These are phyloP conservation scores for Catocala sponsa DNA, from an alignment of 2,888 invertebrate species.

Conservation along the genomic window DNA sequence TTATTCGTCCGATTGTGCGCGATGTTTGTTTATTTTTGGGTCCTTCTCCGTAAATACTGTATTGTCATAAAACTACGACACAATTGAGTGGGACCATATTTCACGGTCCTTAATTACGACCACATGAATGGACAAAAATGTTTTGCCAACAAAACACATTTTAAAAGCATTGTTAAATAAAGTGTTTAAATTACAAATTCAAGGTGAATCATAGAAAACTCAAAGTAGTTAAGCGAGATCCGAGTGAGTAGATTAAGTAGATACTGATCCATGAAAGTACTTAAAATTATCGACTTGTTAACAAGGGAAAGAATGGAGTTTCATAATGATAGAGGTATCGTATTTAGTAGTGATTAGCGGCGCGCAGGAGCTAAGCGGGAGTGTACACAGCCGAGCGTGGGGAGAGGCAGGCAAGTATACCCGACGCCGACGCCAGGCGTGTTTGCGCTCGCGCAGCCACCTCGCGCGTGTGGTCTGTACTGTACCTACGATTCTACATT, in stretches of 20 bases:
- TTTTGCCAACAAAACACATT: constrained; percentile 66
- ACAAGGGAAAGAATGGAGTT: constrained; percentile 79
- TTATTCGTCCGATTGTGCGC: constrained; percentile 81
- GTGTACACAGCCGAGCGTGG: constrained; percentile 69
- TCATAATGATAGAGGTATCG: constrained; percentile 77
- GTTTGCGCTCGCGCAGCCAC: constrained; percentile 77
- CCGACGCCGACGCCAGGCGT: constrained; percentile 68
- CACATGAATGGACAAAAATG: constrained; percentile 60
- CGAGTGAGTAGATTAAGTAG: constrained; percentile 51
- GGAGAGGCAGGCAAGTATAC: constrained; percentile 65
- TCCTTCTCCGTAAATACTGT: constrained; percentile 83
- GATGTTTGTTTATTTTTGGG: constrained; percentile 85
- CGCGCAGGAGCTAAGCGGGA: constrained; percentile 70
- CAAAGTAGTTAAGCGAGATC: not conserved
- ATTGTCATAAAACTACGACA: constrained; percentile 78
- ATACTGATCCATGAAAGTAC: constrained; percentile 66
- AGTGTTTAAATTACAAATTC: constrained; percentile 16
- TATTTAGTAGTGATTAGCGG: constrained; percentile 81
- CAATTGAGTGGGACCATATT: constrained; percentile 79
- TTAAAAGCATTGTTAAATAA: constrained; percentile 22
- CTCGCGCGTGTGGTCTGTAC: constrained; percentile 81
- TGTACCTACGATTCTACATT: constrained; percentile 48
- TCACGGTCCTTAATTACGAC: constrained; percentile 79
- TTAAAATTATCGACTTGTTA: constrained; percentile 76
- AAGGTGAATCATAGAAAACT: constrained; percentile 25